These are phyloP conservation scores for Sylvietta virens DNA, from an alignment of 2,113 vertebrate genomes.

Conservation along the genomic window DNA sequence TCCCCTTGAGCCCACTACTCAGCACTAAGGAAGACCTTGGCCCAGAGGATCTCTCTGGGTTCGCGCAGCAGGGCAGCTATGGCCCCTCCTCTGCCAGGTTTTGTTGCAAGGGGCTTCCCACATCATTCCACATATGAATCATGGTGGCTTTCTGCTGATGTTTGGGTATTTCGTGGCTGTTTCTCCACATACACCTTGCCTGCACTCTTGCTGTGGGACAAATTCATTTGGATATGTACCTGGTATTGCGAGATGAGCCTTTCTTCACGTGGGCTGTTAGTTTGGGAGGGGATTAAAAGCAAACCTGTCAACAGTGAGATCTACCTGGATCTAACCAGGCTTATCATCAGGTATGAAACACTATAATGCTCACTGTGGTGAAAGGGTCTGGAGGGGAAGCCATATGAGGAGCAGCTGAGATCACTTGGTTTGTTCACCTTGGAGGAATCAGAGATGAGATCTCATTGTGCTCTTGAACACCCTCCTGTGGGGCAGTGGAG, in stretches of 20 bases:
- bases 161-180: not conserved
- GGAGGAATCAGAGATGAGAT: not conserved
- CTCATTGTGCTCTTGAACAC: not conserved
- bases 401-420: not conserved
- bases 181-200: not conserved
- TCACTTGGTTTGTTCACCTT: not conserved
- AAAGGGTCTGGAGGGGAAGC: no score
- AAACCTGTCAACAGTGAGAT: not conserved
- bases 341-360: not conserved
- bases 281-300: not conserved
- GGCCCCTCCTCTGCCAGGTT: not conserved
- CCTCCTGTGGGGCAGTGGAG: not conserved
- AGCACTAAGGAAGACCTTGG: not conserved
- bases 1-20: fast-evolving
- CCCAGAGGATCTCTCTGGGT: no score
- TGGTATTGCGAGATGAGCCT: not conserved
- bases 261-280: not conserved
- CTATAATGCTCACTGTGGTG: not conserved
- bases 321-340: not conserved
- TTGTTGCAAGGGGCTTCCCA: not conserved
- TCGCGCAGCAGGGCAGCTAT: not conserved
- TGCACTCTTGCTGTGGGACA: not conserved
- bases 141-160: not conserved
- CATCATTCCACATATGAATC: no score
- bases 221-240: fast-evolving